A percentile compares a stretch with the other conserved stretches of the same genome.
Evolutionary conservation across 2,888 invertebrate genomes (phyloP).

Genomic region (Ischnura elegans): DNA sequence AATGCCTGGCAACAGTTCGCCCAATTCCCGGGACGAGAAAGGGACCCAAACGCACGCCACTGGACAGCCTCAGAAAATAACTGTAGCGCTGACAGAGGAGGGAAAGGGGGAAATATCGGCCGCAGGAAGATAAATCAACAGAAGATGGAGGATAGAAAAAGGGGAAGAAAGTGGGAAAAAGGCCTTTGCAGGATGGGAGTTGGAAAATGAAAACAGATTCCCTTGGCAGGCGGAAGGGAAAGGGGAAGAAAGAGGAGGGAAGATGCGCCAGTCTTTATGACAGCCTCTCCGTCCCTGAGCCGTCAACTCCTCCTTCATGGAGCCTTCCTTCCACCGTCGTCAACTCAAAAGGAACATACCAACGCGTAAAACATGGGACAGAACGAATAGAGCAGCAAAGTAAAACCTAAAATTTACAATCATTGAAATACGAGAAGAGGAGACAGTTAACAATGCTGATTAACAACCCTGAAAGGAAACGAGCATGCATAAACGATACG

Average conservation of each 20-base stretch:
- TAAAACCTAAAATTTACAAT: no score
- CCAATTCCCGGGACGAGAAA: background rate
- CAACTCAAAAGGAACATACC: no score
- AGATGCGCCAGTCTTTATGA: background rate
- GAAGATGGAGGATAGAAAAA: background rate
- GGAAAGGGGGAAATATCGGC: background rate
- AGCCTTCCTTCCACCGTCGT: background rate
- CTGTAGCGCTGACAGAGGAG: background rate
- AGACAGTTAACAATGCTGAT: no score
- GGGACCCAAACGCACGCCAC: background rate
- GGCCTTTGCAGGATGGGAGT: background rate
- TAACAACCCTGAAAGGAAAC: no score
- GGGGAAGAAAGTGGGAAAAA: background rate
- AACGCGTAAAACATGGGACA: no score
- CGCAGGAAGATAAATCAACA: conserved; percentile 24
- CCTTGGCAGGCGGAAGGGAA: background rate
- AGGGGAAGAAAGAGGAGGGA: background rate
- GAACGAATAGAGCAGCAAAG: no score
- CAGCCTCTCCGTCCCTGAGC: background rate
- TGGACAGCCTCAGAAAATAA: background rate
- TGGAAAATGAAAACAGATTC: conserved; percentile 12
- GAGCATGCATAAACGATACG: no score
- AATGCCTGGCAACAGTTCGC: background rate
- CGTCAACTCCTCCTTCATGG: no score
- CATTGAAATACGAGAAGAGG: no score